Evolutionary conservation across 2,113 vertebrate genomes (phyloP), one percentile per base, ranked within the genome.

Genomic region (Clarias batrachus): DNA sequence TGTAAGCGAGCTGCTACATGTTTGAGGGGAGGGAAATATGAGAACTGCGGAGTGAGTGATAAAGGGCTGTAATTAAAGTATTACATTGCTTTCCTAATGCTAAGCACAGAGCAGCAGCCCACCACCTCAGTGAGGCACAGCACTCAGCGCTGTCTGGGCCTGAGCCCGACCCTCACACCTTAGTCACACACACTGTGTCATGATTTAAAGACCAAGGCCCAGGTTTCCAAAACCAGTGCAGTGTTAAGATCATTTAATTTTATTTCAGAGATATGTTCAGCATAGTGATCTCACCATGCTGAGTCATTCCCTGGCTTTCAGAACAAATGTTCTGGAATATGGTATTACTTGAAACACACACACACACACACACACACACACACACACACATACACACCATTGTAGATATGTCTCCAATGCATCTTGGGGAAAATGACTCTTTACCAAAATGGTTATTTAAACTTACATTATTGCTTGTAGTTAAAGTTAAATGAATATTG

Each of bases 41-140:
- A 90, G 86, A 85, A 78, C 77, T 90, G 88, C 86, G 81, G 90
- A 83, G 87, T 84, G 81, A 86, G 82, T 89, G 88, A 90, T 89
- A 86, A 89, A 90, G 84, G 85, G 62, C 88, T 89, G 90, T 90
- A 90, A 90, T 90, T 90, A 90, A 90, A 90, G 90, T 90, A 90
- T 90, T 90, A 90, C 88, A 89, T 90, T 82, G 88, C 88, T 89
- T 90, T 90, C 90, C 90, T 90, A 90, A 88, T 88, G 81, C 87
- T 90, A 90, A 90, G 89, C 89, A 88, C 85, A 87, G 87, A 88
- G 89, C 81, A 90, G 86, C 89, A 86, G 82, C 89, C 88, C 88
- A 90, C 90, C 90, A 89, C 90, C 90, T 88, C 90, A 88, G 86
- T 87, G 68, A 73, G 83, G 76, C 82, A 70, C 59, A 82, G 79